phyloP scores from a whole-genome alignment of 2,888 invertebrate genomes.

The Drosophila eohydei region DNA sequence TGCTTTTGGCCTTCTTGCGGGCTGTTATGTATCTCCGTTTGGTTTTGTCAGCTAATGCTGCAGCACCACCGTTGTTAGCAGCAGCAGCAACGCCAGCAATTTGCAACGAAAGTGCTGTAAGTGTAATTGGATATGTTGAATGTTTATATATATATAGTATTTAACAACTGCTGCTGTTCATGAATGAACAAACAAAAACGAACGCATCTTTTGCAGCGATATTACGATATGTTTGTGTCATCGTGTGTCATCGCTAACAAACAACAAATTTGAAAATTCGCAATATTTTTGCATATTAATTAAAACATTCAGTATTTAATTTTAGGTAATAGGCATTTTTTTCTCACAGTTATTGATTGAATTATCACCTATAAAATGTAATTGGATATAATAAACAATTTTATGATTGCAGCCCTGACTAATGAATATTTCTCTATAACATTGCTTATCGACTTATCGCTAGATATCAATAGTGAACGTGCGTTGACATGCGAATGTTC shows the following conservation, averaged over 20 bases:
- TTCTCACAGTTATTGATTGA: neutral
- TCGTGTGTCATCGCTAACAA: slow-evolving; percentile 15
- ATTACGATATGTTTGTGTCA: slow-evolving; percentile 34
- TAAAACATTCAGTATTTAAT: neutral
- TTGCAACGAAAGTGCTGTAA: slow-evolving; percentile 69
- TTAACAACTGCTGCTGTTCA: slow-evolving; percentile 43
- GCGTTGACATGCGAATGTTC: slow-evolving; percentile 27
- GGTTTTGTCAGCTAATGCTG: slow-evolving; percentile 60
- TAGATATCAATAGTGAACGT: neutral
- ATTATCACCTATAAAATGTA: neutral
- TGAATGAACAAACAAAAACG: slow-evolving; percentile 46
- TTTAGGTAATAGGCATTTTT: neutral
- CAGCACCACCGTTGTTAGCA: slow-evolving; percentile 48
- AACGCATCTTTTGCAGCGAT: slow-evolving; percentile 37
- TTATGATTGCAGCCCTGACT: slow-evolving; percentile 34
- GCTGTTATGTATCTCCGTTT: slow-evolving; percentile 70
- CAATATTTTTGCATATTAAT: neutral
- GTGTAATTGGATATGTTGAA: slow-evolving; percentile 36
- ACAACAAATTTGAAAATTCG: slow-evolving; percentile 3
- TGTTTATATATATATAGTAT: slow-evolving; percentile 25
- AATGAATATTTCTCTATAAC: neutral
- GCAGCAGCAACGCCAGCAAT: slow-evolving; percentile 64
- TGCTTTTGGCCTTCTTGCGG: slow-evolving; percentile 68
- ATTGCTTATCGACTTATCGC: slow-evolving; percentile 35
- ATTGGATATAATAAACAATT: neutral